Percentiles rank a stretch among this genome's conserved stretches.
phyloP scores from a whole-genome alignment of 1,140 invertebrate species.

The Littorina saxatilis region DNA sequence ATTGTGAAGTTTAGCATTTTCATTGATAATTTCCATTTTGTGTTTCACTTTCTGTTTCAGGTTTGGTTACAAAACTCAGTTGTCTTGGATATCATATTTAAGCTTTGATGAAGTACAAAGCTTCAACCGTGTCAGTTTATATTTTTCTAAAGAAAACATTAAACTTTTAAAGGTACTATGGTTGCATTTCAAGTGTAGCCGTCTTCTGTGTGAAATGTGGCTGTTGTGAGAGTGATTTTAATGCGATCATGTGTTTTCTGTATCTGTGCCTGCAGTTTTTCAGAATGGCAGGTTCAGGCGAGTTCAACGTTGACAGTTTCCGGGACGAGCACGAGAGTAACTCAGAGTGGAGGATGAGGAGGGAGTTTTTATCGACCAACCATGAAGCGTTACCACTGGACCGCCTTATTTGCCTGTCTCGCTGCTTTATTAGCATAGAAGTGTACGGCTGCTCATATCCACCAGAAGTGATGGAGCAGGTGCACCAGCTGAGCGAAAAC shows the following conservation, averaged over 20 bases:
- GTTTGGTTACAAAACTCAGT: no score
- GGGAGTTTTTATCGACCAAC: slow-evolving; percentile 85
- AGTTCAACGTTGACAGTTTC: slow-evolving; percentile 54
- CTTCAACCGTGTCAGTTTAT: no score
- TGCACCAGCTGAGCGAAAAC: slow-evolving; percentile 33
- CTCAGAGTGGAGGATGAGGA: slow-evolving; percentile 88
- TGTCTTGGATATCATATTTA: no score
- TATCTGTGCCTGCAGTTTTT: no score
- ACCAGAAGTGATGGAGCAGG: slow-evolving; percentile 82
- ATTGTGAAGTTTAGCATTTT: no score
- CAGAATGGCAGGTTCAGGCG: slow-evolving; percentile 11
- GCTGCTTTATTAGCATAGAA: slow-evolving; percentile 89
- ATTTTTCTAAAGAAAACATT: no score
- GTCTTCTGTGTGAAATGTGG: not conserved
- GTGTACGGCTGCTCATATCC: slow-evolving; percentile 90
- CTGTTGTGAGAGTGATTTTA: not conserved
- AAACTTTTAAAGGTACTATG: no score
- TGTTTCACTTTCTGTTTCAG: no score
- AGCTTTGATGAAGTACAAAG: no score
- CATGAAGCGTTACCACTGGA: slow-evolving; percentile 82
- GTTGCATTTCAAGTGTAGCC: no score
- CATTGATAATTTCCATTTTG: no score
- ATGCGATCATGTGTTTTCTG: no score
- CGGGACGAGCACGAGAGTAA: slow-evolving; percentile 80
- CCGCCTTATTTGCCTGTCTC: slow-evolving; percentile 86